phyloP scores from a whole-genome alignment of 2,113 vertebrate species.

The Eclectus roratus region DNA sequence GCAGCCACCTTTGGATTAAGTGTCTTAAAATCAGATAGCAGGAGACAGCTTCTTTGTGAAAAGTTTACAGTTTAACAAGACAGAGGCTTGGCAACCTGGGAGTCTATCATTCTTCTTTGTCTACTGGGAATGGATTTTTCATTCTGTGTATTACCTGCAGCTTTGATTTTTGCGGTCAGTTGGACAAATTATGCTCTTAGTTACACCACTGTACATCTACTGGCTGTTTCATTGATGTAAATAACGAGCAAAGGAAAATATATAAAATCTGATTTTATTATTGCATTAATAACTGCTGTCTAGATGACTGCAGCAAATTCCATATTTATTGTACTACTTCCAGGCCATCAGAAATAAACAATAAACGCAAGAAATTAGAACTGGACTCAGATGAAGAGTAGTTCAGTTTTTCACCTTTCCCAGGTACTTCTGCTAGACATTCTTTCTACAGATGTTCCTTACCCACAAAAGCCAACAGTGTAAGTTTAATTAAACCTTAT shows the following conservation, averaged over 20 bases:
- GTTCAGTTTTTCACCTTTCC: not conserved
- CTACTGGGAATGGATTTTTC: not conserved
- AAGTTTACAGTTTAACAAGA: not conserved
- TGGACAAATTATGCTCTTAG: not conserved
- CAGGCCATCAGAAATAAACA: not conserved
- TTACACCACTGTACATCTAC: not conserved
- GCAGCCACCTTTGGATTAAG: not conserved
- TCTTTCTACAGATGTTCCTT: not conserved
- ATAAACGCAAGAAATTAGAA: not conserved
- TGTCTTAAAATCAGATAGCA: not conserved
- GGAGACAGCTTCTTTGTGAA: not conserved
- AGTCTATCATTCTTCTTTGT: not conserved
- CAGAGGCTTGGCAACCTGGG: not conserved
- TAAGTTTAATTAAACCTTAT: not conserved
- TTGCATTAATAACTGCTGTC: not conserved
- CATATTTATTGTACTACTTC: not conserved
- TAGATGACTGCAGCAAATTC: not conserved
- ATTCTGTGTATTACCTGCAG: not conserved
- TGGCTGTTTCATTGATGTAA: not conserved
- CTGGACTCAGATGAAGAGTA: not conserved
- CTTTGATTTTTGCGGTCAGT: not conserved
- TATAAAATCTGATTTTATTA: not conserved
- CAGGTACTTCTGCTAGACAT: not conserved
- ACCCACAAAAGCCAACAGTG: not conserved
- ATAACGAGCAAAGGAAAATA: not conserved